phyloP scores from a whole-genome alignment of 1,140 invertebrate species.

The Bombus cullumanus region DNA sequence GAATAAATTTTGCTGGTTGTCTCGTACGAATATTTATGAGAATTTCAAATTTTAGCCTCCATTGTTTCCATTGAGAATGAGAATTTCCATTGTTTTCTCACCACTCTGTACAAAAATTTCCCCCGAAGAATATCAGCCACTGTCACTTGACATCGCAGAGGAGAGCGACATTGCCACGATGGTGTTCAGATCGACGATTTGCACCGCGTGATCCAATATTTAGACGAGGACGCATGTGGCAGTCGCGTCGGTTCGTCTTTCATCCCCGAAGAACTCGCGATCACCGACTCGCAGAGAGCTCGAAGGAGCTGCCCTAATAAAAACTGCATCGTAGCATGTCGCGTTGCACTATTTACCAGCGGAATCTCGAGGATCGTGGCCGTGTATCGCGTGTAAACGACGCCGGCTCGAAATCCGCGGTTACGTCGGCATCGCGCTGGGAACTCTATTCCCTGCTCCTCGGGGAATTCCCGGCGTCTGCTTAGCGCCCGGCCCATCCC shows the following conservation, averaged over 20 bases:
- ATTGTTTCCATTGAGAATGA: no score
- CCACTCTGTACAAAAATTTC: no score
- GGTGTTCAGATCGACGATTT: background rate
- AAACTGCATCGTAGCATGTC: constrained; percentile 41
- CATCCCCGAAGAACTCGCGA: background rate
- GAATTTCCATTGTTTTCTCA: background rate
- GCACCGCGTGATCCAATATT: constrained; percentile 4
- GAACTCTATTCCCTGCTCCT: constrained; percentile 43
- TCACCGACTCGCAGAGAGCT: background rate
- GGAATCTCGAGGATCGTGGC: background rate
- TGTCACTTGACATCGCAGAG: background rate
- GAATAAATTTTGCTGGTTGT: background rate
- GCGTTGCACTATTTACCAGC: constrained; percentile 16
- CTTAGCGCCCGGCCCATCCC: constrained; percentile 41
- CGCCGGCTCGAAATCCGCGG: constrained; percentile 52
- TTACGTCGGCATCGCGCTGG: constrained; percentile 14
- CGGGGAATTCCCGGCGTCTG: constrained; percentile 56
- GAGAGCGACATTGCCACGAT: no score
- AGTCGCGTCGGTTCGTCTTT: background rate
- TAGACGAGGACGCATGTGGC: background rate
- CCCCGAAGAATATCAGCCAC: background rate
- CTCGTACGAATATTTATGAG: background rate
- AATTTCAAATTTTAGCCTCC: no score
- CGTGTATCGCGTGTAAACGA: constrained; percentile 50
- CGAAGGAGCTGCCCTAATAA: constrained; percentile 5